These are phyloP conservation scores for Hepsetus odoe DNA, from an alignment of 2,113 vertebrate species.

Conservation along the genomic window DNA sequence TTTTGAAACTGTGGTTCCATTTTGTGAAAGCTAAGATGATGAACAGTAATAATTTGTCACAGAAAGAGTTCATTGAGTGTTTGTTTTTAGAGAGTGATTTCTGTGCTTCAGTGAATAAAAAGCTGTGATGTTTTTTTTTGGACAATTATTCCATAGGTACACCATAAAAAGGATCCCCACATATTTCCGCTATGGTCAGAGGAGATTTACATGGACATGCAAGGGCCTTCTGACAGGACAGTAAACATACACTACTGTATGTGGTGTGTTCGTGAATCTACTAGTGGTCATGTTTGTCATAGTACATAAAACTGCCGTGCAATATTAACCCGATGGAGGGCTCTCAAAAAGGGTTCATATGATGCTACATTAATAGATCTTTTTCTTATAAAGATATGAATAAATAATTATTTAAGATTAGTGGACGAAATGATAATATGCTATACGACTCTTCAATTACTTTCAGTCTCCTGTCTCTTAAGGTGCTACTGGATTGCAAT, in stretches of 20 bases:
- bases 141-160: neutral
- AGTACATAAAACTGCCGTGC: neutral
- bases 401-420: neutral
- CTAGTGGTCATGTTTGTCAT: neutral
- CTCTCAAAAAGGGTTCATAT: neutral
- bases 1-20: neutral
- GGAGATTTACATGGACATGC: neutral
- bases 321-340: neutral
- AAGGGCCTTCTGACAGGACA: neutral
- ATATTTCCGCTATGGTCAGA: neutral
- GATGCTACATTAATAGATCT: neutral
- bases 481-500: neutral
- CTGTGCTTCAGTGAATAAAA: neutral
- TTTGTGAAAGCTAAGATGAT: too few relatives aligned
- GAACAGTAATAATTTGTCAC: too few relatives aligned
- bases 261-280: neutral
- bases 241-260: neutral
- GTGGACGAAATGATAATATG: neutral
- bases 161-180: neutral
- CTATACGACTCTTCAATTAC: conserved; percentile 4
- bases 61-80: too few relatives aligned
- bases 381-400: conserved; percentile 25
- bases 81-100: neutral
- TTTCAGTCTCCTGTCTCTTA: neutral
- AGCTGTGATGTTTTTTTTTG: neutral